A percentile compares a stretch with the other conserved stretches of the same genome.
These are phyloP conservation scores for Desoria tigrina DNA, from an alignment of 2,888 invertebrate genomes.

Conservation along the genomic window DNA sequence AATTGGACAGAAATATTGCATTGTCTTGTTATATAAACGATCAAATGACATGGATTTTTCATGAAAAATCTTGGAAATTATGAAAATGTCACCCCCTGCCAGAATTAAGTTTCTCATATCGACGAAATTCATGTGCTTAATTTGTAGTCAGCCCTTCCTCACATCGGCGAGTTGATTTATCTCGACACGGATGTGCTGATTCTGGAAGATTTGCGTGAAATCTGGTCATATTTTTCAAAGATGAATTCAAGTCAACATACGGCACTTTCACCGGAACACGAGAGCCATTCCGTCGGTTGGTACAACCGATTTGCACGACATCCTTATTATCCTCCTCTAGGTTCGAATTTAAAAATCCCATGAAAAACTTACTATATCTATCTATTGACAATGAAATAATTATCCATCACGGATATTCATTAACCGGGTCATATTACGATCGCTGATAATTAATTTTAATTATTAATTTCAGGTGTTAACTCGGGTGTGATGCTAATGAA, in stretches of 20 bases:
- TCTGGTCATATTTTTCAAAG: slow-evolving; percentile 78
- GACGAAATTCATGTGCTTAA: too few species aligned
- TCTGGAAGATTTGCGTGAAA: slow-evolving; percentile 74
- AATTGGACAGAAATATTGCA: too few species aligned
- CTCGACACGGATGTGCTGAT: slow-evolving; percentile 91
- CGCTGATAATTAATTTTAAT: too few species aligned
- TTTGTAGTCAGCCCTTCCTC: slow-evolving; percentile 72
- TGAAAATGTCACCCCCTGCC: too few species aligned
- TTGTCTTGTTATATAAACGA: too few species aligned
- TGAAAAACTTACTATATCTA: not conserved
- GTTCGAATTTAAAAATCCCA: slow-evolving; percentile 58
- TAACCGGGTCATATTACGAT: too few species aligned
- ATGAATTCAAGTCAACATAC: slow-evolving; percentile 87
- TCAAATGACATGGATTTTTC: too few species aligned
- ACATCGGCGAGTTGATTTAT: slow-evolving; percentile 83
- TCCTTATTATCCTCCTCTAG: slow-evolving; percentile 85
- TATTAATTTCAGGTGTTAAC: slow-evolving; percentile 72
- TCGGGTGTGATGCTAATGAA: slow-evolving; percentile 99
- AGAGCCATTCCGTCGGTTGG: slow-evolving; percentile 91
- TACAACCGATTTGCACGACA: slow-evolving; percentile 93
- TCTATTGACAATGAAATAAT: too few species aligned
- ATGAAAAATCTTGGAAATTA: too few species aligned
- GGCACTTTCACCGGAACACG: slow-evolving; percentile 84
- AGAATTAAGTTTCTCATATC: too few species aligned
- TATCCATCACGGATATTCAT: too few species aligned